Conservation (phyloP, 2,888 invertebrate genomes). For the Tetragonula carbonaria region DNA sequence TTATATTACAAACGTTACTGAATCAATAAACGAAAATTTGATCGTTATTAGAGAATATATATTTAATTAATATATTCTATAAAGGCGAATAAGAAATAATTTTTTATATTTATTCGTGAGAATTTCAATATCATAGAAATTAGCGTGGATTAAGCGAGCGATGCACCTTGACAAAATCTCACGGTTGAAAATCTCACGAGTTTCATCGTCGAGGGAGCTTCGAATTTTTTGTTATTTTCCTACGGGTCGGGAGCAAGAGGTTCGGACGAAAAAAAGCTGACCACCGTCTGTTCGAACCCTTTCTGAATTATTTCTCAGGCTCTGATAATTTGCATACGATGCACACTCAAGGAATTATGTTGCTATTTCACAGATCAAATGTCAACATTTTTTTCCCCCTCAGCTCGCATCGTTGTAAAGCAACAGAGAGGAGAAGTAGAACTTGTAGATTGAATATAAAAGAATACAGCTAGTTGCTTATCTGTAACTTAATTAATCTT, state of each 20-base stretch:
- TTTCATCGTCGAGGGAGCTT: constrained; percentile 48
- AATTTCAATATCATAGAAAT: neutral
- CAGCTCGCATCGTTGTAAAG: constrained; percentile 35
- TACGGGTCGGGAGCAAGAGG: constrained; percentile 74
- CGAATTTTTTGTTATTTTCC: constrained; percentile 72
- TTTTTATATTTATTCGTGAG: neutral
- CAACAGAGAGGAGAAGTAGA: neutral
- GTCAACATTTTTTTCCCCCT: constrained; percentile 53
- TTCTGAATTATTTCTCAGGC: constrained; percentile 69
- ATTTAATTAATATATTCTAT: neutral
- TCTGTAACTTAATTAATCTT: neutral
- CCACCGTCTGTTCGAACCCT: constrained; percentile 68
- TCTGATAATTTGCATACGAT: constrained; percentile 69
- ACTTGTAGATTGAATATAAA: neutral
- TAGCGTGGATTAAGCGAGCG: constrained; percentile 14
- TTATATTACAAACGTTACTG: neutral
- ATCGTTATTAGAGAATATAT: neutral
- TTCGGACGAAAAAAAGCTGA: constrained; percentile 78
- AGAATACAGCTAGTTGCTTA: too few relatives aligned
- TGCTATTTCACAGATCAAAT: constrained; percentile 33
- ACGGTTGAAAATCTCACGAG: constrained; percentile 52
- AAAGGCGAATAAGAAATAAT: neutral
- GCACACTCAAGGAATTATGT: constrained; percentile 43
- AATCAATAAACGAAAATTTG: neutral
- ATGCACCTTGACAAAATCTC: constrained; percentile 58